Conservation (phyloP, 2,113 vertebrate species). For the Periophthalmus modestus region DNA sequence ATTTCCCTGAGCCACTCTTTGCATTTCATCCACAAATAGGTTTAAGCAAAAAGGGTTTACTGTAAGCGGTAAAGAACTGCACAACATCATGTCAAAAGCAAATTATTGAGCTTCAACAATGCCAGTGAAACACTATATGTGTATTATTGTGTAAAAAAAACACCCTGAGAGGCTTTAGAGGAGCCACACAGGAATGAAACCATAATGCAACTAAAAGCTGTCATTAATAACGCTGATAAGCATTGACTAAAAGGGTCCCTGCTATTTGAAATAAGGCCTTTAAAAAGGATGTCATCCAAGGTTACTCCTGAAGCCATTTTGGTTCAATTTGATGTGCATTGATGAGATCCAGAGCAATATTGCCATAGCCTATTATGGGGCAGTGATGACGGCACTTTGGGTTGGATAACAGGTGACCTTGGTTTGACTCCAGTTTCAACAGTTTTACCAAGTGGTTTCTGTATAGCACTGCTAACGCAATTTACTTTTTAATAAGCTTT, state of each 20-base stretch:
- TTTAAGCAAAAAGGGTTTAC: conserved; percentile 63
- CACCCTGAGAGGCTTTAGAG: background rate
- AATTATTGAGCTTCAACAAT: background rate
- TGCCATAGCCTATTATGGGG: conserved; percentile 46
- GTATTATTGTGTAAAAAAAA: background rate
- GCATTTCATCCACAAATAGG: conserved; percentile 66
- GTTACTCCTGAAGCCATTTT: conserved; percentile 53
- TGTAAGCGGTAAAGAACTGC: conserved; percentile 39
- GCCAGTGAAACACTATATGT: background rate
- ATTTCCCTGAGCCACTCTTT: conserved; percentile 59
- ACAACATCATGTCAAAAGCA: conserved; percentile 18
- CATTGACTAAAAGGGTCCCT: conserved; percentile 43
- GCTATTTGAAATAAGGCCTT: conserved; percentile 37
- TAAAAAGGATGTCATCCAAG: conserved; percentile 41
- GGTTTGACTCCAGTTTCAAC: conserved; percentile 35
- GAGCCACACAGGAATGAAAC: conserved; percentile 27
- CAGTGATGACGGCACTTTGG: conserved; percentile 52
- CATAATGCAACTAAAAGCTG: conserved; percentile 50
- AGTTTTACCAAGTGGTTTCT: background rate
- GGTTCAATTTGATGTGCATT: conserved; percentile 53
- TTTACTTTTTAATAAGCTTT: conserved; percentile 19
- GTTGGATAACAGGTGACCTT: conserved; percentile 48
- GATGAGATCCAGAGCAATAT: conserved; percentile 55
- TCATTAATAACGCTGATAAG: conserved; percentile 62
- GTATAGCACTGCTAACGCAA: background rate